Evolutionary conservation across 2,888 invertebrate species (phyloP), one percentile per base, ranked within the genome.

Genomic region (Carcina quercana): DNA sequence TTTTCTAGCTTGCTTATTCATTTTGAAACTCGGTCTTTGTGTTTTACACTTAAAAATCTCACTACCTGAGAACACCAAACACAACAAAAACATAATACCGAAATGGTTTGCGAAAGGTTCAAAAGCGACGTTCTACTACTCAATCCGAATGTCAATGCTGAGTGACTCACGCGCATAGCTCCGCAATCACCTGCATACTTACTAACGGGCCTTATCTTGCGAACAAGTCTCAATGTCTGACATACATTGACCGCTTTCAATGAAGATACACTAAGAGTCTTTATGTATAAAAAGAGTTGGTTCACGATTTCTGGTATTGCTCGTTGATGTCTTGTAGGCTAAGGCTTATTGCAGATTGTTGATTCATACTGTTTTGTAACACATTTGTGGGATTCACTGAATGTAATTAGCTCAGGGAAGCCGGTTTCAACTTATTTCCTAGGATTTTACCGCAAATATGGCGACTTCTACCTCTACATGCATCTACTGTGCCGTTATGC

Each of bases 91-190:
- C n/a, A n/a, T n/a, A n/a, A n/a, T n/a, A n/a, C n/a, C n/a, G n/a
- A n/a, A n/a, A n/a, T n/a, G n/a, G n/a, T n/a, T n/a, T n/a, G n/a
- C n/a, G n/a, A n/a, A n/a, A n/a, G n/a, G n/a, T n/a, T n/a, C n/a
- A n/a, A 20, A 10, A 20, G 3, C 20, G 3, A 20, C 20, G n/a
- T n/a, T n/a, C n/a, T n/a, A 30, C 32, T 30, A 44, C 57, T 33
- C 40, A 35, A 38, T 29, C 47, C 50, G 70, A 69, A 71, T 71
- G 57, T 60, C 63, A 70, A 71, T 69, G 57, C 41, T 37, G 42
- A 42, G 36, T 66, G 70, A 71, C 45, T 71, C 69, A 70, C 51
- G 52, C 46, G 44, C 57, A 47, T 59, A 53, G 59, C 62, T 46
- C 43, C 45, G 46, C 60, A 61, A 54, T 57, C 66, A 58, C 56